Evolutionary conservation across 2,797 vertebrate species (phyloP).

Genomic region (Petrocephalus sullivani): DNA sequence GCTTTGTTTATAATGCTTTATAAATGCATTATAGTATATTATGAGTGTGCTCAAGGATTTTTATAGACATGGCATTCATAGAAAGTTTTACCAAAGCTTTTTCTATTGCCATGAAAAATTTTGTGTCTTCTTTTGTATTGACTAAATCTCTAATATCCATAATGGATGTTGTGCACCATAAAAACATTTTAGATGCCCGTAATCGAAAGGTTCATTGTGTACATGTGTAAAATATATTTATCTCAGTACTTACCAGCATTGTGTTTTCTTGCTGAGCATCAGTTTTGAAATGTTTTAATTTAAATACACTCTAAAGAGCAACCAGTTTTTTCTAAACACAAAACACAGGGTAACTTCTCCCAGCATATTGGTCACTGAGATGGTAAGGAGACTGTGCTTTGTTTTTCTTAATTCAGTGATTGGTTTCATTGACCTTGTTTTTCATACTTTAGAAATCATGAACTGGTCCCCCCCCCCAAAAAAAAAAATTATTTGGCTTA

Average conservation of each 20-base stretch:
- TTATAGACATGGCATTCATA: background rate
- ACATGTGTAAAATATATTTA: background rate
- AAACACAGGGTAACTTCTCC: background rate
- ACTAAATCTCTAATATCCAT: background rate
- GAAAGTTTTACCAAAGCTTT: background rate
- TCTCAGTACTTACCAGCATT: background rate
- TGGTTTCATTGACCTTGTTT: background rate
- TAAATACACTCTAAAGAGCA: background rate
- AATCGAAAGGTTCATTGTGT: background rate
- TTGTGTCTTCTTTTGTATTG: background rate
- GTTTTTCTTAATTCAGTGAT: background rate
- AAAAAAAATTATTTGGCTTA: background rate
- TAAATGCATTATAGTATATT: background rate
- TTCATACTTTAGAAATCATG: background rate
- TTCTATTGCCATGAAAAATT: background rate
- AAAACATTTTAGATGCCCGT: background rate
- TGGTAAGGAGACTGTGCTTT: background rate
- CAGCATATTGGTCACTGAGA: background rate
- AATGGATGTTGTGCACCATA: background rate
- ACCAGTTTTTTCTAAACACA: background rate
- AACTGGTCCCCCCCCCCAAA: background rate
- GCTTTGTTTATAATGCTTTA: background rate
- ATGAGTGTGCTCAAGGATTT: background rate
- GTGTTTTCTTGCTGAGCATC: background rate
- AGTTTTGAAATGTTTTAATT: background rate